Evolutionary conservation across 2,888 invertebrate species (phyloP).

Genomic region (Anagyrus pseudococci): DNA sequence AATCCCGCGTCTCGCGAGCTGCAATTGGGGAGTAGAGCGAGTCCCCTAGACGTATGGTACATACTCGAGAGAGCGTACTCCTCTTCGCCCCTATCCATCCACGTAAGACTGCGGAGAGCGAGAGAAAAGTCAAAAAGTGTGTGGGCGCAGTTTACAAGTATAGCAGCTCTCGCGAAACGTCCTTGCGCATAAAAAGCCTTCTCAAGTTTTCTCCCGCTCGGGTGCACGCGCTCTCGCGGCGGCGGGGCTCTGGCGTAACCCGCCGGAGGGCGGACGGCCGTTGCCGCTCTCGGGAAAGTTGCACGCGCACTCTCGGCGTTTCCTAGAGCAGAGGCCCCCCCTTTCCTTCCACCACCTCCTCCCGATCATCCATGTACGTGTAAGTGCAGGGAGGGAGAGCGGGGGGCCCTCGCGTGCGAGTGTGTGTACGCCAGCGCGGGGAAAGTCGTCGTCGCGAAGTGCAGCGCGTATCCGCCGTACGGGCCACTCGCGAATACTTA

Average conservation of each 20-base stretch:
- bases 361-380: too few species aligned
- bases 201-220: constrained; percentile 12
- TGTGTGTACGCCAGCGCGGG: constrained; percentile 9
- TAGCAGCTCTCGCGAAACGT: constrained; percentile 12
- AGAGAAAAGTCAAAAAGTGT: background rate
- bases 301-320: too few species aligned
- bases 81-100: too few species aligned
- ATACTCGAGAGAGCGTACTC: background rate
- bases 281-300: too few species aligned
- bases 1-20: too few species aligned
- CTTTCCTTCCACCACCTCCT: background rate
- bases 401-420: too few species aligned
- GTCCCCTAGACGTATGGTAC: background rate
- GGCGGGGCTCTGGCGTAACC: too few species aligned
- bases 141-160: too few species aligned
- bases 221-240: background rate
- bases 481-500: constrained; percentile 9
- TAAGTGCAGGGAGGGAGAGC: too few species aligned
- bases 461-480: constrained; percentile 27
- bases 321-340: background rate
- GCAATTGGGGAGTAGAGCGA: background rate
- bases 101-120: background rate
- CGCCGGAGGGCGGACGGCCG: too few species aligned
- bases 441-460: too few species aligned
- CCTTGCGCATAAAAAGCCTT: constrained; percentile 18